Percentiles rank a stretch among this genome's conserved stretches.
Conservation (phyloP, 2,888 invertebrate species). For the Drosophila hamatofila region DNA sequence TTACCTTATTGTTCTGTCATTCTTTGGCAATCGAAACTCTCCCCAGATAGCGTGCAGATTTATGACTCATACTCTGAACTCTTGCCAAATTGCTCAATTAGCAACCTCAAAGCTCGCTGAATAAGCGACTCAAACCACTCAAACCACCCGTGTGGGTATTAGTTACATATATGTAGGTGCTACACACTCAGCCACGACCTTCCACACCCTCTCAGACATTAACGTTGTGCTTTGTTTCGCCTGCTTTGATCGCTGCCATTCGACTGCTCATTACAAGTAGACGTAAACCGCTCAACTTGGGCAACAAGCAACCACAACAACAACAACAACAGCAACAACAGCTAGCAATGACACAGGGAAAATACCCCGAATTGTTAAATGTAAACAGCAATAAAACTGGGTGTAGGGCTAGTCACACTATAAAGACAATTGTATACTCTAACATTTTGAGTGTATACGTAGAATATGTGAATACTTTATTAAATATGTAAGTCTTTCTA, state of each 20-base stretch:
- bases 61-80: constrained; percentile 31
- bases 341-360: constrained; percentile 44
- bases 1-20: constrained; percentile 24
- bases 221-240: constrained; percentile 28
- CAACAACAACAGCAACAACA: constrained; percentile 8
- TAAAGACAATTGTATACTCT: constrained; percentile 28
- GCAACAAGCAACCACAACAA: constrained; percentile 6
- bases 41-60: constrained; percentile 36
- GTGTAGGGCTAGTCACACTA: background rate
- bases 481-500: too few species aligned
- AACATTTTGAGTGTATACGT: background rate
- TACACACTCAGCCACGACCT: constrained; percentile 8
- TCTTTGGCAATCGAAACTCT: constrained; percentile 14
- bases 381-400: constrained; percentile 16
- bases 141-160: background rate
- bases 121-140: constrained; percentile 11
- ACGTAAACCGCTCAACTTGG: constrained; percentile 41
- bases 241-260: constrained; percentile 40
- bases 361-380: constrained; percentile 21
- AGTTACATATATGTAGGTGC: background rate
- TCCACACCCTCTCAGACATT: constrained; percentile 13
- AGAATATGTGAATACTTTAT: too few species aligned
- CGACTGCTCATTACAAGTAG: constrained; percentile 39
- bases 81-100: constrained; percentile 28
- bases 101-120: constrained; percentile 2